Conservation (phyloP, 2,113 vertebrate species). For the Seriola rivoliana region DNA sequence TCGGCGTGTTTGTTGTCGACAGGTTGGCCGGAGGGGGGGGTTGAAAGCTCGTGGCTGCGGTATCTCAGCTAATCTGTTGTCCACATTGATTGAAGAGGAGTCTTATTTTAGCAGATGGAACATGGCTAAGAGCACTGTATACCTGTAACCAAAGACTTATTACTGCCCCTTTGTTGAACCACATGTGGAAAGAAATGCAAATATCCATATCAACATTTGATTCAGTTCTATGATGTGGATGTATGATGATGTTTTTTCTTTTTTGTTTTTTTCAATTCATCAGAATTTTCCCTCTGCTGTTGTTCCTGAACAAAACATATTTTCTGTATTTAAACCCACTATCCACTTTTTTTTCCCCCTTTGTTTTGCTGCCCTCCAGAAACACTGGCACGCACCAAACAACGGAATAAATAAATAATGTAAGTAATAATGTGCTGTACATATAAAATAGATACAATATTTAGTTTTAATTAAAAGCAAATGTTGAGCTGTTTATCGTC, state of each 20-base stretch:
- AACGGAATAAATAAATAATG: background rate
- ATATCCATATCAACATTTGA: conserved; percentile 6
- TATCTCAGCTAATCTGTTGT: background rate
- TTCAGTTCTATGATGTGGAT: background rate
- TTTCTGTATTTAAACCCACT: background rate
- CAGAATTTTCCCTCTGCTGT: background rate
- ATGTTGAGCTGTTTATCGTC: conserved; percentile 20
- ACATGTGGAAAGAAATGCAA: background rate
- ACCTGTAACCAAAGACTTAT: background rate
- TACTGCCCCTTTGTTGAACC: conserved; percentile 9
- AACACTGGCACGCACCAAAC: background rate
- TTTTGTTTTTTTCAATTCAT: background rate
- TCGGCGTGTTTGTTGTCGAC: too few species aligned
- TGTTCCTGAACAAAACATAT: background rate
- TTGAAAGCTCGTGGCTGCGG: background rate
- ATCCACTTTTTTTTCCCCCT: background rate
- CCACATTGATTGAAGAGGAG: background rate
- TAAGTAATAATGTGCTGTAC: conserved; percentile 5
- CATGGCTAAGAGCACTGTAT: too few species aligned
- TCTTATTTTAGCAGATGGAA: background rate
- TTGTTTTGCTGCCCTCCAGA: conserved; percentile 12
- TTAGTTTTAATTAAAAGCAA: conserved; percentile 26
- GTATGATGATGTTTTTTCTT: background rate
- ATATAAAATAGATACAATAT: conserved; percentile 6
- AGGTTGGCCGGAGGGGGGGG: too few species aligned